These are phyloP conservation scores for Anser brachyrhynchus DNA, from an alignment of 2,113 vertebrate genomes.

Conservation along the genomic window DNA sequence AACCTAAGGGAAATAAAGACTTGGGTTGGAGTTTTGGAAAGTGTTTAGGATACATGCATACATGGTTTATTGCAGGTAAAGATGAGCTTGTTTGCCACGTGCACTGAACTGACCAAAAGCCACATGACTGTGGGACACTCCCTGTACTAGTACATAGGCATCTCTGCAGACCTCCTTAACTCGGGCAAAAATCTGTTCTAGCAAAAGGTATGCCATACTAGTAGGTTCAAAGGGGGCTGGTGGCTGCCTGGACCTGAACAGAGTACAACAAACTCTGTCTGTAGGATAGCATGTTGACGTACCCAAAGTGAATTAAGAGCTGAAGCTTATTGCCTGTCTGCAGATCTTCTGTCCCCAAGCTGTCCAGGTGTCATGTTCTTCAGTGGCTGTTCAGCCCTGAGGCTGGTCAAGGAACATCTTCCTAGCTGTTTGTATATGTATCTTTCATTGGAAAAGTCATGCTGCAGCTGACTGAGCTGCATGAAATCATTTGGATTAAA, in stretches of 20 bases:
- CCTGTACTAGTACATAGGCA: background rate
- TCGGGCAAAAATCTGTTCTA: background rate
- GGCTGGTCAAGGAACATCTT: background rate
- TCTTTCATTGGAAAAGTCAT: slow-evolving; percentile 16
- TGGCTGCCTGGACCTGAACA: background rate
- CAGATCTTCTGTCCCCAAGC: background rate
- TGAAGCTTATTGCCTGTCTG: background rate
- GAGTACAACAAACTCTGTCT: background rate
- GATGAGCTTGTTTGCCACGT: background rate
- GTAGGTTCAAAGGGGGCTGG: background rate
- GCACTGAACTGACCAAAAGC: background rate
- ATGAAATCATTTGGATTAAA: slow-evolving; percentile 42
- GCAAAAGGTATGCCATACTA: background rate
- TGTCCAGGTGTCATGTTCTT: background rate
- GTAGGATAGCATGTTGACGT: background rate
- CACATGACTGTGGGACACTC: background rate
- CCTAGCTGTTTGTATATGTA: background rate
- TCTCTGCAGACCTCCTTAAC: background rate
- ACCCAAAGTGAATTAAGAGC: background rate
- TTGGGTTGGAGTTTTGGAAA: background rate
- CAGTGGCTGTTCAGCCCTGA: background rate
- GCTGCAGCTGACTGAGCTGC: slow-evolving; percentile 4
- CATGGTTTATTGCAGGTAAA: background rate
- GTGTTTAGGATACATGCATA: background rate
- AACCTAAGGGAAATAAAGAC: background rate